Conservation (phyloP, 2,113 vertebrate genomes). For the Malurus melanocephalus region DNA sequence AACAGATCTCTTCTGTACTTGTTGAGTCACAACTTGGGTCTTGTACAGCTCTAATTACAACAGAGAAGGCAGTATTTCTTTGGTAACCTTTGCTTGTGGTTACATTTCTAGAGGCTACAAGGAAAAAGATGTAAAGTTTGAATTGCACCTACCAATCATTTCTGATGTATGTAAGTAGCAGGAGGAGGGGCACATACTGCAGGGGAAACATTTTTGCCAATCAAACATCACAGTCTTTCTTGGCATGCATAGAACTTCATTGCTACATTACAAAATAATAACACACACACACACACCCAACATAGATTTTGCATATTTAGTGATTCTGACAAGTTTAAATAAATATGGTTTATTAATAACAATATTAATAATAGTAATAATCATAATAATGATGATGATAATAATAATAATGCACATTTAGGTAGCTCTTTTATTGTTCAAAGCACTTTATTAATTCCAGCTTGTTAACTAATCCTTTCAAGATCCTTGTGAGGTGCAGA, state of each 20-base stretch:
- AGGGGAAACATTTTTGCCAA: background rate
- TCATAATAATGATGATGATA: background rate
- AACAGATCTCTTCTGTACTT: background rate
- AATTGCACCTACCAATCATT: background rate
- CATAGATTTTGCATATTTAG: background rate
- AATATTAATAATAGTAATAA: too few relatives aligned
- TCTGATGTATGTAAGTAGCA: background rate
- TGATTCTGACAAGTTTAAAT: conserved; percentile 37
- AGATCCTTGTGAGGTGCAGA: background rate
- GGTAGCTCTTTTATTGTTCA: conserved; percentile 20
- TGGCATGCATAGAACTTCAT: background rate
- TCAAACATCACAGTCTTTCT: background rate
- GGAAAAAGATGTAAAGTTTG: background rate
- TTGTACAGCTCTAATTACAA: background rate
- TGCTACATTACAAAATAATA: background rate
- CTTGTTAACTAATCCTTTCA: conserved; percentile 29
- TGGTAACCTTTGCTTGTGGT: background rate
- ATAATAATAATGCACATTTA: background rate
- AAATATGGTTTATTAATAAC: conserved; percentile 15
- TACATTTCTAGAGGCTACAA: conserved; percentile 7
- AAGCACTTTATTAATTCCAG: conserved; percentile 19
- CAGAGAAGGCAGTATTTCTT: background rate
- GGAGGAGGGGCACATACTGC: background rate
- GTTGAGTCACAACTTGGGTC: background rate
- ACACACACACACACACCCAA: background rate